Conservation (phyloP, 2,797 vertebrate genomes). For the Cheirogaleus major region DNA sequence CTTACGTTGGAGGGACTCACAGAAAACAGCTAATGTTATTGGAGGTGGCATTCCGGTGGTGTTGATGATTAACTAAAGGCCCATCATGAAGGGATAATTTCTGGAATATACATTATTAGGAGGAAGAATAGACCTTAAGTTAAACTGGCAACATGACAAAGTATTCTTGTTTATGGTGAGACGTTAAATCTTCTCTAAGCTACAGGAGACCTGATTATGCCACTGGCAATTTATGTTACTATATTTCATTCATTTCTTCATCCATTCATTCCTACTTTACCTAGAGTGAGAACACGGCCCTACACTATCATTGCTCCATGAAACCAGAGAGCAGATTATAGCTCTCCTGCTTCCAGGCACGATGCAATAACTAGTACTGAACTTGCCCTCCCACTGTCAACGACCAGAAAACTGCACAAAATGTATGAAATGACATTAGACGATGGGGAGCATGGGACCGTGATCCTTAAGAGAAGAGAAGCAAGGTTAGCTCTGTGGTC, state of each 20-base stretch:
- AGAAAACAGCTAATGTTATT: not conserved
- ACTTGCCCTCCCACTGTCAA: not conserved
- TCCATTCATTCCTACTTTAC: not conserved
- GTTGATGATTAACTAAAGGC: slow-evolving; percentile 1
- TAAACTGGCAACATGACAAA: not conserved
- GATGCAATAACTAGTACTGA: not conserved
- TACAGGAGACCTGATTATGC: not conserved
- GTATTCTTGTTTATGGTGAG: not conserved
- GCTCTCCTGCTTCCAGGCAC: not conserved
- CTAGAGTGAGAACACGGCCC: not conserved
- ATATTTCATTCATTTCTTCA: not conserved
- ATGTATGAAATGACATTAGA: not conserved
- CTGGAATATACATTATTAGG: not conserved
- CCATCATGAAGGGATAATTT: not conserved
- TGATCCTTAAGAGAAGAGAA: not conserved
- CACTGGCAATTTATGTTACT: not conserved
- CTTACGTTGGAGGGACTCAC: not conserved
- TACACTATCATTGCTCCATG: not conserved
- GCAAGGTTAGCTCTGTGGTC: not conserved
- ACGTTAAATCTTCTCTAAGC: not conserved
- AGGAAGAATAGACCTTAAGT: not conserved
- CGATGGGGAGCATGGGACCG: not conserved
- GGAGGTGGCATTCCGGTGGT: not conserved
- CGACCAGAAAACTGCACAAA: not conserved
- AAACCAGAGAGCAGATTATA: not conserved